A percentile compares a stretch with the other conserved stretches of the same genome.
Evolutionary conservation across 1,140 invertebrate species (phyloP).

Genomic region (Megalopta genalis): DNA sequence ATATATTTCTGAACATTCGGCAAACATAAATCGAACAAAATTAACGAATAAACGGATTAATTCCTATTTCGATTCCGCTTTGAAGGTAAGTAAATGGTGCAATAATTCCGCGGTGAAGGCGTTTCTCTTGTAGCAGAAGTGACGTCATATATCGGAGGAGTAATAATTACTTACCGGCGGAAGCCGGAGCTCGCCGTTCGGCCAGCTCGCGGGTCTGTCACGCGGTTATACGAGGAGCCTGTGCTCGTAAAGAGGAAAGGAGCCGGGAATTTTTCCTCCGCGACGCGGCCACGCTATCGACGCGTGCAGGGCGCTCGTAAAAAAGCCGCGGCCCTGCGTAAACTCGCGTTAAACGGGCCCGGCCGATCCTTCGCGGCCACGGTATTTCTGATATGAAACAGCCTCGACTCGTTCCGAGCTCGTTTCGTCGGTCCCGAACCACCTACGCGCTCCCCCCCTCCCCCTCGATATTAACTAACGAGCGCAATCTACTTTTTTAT

Average conservation of each 20-base stretch:
- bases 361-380: constrained; percentile 49
- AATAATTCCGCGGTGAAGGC: neutral
- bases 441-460: neutral
- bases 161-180: constrained; percentile 43
- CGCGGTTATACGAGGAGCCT: constrained; percentile 48
- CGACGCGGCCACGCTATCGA: constrained; percentile 50
- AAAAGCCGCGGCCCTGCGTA: constrained; percentile 72
- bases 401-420: constrained; percentile 18
- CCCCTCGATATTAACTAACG: constrained; percentile 23
- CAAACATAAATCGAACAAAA: no score
- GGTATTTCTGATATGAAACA: constrained; percentile 23
- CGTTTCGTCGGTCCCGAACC: neutral
- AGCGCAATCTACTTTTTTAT: constrained; percentile 8
- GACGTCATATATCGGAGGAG: constrained; percentile 13
- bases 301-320: constrained; percentile 67
- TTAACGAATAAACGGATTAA: no score
- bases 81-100: neutral
- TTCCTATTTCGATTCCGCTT: no score
- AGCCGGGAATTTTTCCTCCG: constrained; percentile 54
- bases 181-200: neutral
- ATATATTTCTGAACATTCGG: no score
- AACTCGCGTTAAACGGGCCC: constrained; percentile 67
- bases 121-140: neutral
- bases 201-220: constrained; percentile 5
- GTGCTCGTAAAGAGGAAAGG: constrained; percentile 50